Evolutionary conservation across 2,888 invertebrate species (phyloP).

Genomic region (Callosobruchus maculatus): DNA sequence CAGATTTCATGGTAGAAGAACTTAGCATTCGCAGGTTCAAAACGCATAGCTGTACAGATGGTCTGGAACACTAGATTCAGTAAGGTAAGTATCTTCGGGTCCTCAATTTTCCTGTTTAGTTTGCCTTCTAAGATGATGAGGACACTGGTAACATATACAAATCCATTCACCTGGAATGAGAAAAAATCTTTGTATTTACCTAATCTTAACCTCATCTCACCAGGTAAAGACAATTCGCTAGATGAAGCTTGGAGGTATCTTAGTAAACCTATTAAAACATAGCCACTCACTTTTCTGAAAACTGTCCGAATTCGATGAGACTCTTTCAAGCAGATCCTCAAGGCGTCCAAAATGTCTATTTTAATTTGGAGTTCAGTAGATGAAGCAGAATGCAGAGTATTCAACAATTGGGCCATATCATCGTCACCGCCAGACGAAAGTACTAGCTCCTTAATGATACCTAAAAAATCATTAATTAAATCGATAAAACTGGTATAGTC

Average conservation of each 20-base stretch:
- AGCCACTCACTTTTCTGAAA: conserved; percentile 84
- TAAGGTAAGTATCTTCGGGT: conserved; percentile 67
- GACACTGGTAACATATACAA: conserved; percentile 95
- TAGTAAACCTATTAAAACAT: no score
- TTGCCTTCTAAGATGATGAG: conserved; percentile 88
- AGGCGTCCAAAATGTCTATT: conserved; percentile 84
- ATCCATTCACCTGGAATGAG: conserved; percentile 74
- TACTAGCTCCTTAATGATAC: conserved; percentile 83
- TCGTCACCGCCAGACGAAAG: conserved; percentile 92
- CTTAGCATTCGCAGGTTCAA: conserved; percentile 98
- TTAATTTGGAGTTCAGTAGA: conserved; percentile 78
- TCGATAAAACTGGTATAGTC: no score
- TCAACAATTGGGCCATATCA: conserved; percentile 89
- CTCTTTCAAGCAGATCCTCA: conserved; percentile 86
- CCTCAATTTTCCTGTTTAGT: conserved; percentile 53
- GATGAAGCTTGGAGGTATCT: no score
- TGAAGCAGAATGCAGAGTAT: conserved; percentile 88
- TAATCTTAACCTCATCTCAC: no score
- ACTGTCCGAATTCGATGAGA: conserved; percentile 95
- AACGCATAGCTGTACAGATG: conserved; percentile 95
- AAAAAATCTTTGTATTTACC: no score
- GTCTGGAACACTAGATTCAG: conserved; percentile 90
- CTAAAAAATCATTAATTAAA: conserved; percentile 39
- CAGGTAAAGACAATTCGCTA: no score
- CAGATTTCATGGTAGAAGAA: conserved; percentile 98